phyloP scores from a whole-genome alignment of 2,797 vertebrate genomes.

The Antennarius maculatus region DNA sequence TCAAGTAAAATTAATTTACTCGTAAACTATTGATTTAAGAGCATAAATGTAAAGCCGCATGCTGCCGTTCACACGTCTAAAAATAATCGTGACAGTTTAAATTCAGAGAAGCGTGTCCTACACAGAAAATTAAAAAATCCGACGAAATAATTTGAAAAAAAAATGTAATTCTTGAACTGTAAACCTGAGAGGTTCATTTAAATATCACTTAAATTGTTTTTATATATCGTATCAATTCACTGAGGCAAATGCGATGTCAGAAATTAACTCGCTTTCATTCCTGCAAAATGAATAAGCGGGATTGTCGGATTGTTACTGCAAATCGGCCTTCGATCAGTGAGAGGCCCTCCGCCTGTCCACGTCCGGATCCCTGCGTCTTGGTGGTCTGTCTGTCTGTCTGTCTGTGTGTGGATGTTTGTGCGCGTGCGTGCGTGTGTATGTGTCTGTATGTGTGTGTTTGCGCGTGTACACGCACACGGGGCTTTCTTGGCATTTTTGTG shows the following conservation, averaged over 20 bases:
- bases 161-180: no score
- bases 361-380: background rate
- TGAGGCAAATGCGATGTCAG: no score
- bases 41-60: background rate
- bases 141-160: no score
- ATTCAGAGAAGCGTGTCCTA: background rate
- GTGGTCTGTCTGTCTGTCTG: background rate
- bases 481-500: background rate
- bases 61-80: conserved; percentile 15
- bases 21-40: background rate
- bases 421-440: no score
- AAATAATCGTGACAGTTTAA: conserved; percentile 19
- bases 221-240: no score
- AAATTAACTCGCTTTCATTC: background rate
- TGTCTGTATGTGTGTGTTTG: no score
- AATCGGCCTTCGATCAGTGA: conserved; percentile 21
- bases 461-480: no score
- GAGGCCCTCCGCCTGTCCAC: conserved; percentile 12
- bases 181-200: no score
- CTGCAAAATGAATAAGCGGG: background rate
- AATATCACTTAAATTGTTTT: no score
- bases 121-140: background rate
- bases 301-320: background rate
- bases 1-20: background rate
- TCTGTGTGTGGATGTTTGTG: no score